These are phyloP conservation scores for Caenorhabditis angaria DNA, from an alignment of 2,888 invertebrate genomes.

Conservation along the genomic window DNA sequence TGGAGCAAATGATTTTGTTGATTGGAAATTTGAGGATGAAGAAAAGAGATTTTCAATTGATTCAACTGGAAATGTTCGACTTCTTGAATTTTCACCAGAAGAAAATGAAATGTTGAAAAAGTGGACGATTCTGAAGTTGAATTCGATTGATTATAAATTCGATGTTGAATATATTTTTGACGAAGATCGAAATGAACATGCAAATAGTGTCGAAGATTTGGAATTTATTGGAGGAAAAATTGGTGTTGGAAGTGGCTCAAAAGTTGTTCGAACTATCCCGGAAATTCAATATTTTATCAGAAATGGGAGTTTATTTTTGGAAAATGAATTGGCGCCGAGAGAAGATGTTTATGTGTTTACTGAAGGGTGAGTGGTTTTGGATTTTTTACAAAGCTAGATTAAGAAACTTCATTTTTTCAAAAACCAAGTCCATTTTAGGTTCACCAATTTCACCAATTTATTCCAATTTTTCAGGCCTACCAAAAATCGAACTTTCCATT, in stretches of 20 bases:
- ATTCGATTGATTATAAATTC: background rate
- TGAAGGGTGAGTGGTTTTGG: background rate
- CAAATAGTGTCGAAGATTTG: constrained; percentile 7
- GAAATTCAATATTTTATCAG: background rate
- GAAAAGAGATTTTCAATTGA: constrained; percentile 15
- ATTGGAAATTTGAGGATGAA: constrained; percentile 17
- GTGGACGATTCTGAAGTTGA: background rate
- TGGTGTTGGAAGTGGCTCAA: background rate
- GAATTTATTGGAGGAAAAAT: background rate
- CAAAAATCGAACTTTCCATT: background rate
- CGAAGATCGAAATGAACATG: constrained; percentile 15
- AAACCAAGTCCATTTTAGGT: no score
- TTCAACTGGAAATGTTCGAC: constrained; percentile 15
- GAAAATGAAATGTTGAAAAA: constrained; percentile 6
- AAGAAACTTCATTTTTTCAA: no score
- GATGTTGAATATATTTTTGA: background rate
- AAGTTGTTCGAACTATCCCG: background rate
- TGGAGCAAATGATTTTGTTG: constrained; percentile 12
- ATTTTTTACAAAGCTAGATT: background rate
- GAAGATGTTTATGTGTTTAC: background rate
- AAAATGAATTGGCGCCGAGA: background rate
- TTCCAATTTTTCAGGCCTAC: background rate
- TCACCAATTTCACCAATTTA: no score
- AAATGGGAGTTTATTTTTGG: background rate
- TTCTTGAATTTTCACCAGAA: constrained; percentile 4